These are phyloP conservation scores for Xanthia icteritia DNA, from an alignment of 2,888 invertebrate species.

Conservation along the genomic window DNA sequence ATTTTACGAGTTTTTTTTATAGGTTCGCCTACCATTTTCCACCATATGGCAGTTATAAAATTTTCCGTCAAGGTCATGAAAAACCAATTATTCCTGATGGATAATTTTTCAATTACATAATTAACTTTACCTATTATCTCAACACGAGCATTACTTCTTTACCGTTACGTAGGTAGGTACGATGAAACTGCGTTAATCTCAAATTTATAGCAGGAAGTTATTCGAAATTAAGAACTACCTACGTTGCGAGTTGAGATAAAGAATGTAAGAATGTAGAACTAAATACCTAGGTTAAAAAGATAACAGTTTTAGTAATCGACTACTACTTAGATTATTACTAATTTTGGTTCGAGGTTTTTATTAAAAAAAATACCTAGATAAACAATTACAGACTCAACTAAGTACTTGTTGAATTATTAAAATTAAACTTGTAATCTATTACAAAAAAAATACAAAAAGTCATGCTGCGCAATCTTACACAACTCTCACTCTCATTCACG, in stretches of 20 bases:
- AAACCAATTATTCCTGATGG: slow-evolving; percentile 57
- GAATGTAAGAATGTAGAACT: too few species aligned
- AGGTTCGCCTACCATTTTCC: slow-evolving; percentile 72
- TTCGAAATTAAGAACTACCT: not conserved
- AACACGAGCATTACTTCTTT: slow-evolving; percentile 51
- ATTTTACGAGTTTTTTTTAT: slow-evolving; percentile 75
- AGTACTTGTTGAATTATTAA: too few species aligned
- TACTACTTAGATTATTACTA: too few species aligned
- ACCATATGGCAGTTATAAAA: slow-evolving; percentile 73
- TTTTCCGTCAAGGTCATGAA: slow-evolving; percentile 46
- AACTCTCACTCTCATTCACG: too few species aligned
- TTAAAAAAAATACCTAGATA: too few species aligned
- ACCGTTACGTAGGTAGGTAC: not conserved
- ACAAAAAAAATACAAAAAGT: too few species aligned
- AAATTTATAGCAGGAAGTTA: slow-evolving; percentile 2
- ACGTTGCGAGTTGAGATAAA: not conserved
- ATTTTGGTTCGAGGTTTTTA: too few species aligned
- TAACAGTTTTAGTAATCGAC: too few species aligned
- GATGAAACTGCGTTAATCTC: not conserved
- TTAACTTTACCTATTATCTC: slow-evolving; percentile 35
- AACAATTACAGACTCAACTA: too few species aligned
- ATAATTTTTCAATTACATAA: slow-evolving; percentile 39
- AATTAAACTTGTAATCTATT: too few species aligned
- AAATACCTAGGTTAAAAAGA: too few species aligned
- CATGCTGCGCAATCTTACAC: too few species aligned